Conservation (phyloP, 2,113 vertebrate species). For the Columba janthina region DNA sequence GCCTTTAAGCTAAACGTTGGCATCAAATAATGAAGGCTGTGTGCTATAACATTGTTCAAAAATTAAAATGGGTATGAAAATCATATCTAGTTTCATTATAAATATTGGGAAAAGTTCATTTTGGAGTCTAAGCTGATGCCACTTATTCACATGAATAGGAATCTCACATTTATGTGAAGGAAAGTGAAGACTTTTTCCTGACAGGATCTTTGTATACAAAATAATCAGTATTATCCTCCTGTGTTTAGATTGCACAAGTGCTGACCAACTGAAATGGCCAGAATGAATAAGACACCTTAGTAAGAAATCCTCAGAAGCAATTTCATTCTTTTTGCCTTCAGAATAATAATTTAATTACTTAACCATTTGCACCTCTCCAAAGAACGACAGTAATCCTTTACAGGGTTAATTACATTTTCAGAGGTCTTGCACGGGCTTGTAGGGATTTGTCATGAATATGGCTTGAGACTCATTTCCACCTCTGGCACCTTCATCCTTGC, state of each 20-base stretch:
- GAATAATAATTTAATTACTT: neutral
- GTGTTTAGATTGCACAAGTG: neutral
- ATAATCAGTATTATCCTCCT: neutral
- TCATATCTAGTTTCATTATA: neutral
- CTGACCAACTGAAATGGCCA: neutral
- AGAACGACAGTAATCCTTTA: neutral
- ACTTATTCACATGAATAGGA: neutral
- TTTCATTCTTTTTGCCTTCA: neutral
- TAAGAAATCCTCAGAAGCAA: neutral
- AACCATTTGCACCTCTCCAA: fast-evolving
- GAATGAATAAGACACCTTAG: neutral
- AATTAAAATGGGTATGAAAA: neutral
- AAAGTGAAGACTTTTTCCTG: neutral
- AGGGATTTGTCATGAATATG: neutral
- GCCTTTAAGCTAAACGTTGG: neutral
- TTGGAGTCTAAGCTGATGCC: neutral
- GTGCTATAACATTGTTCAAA: neutral
- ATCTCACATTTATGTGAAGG: neutral
- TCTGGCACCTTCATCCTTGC: neutral
- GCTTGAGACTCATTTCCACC: neutral
- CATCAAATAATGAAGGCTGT: neutral
- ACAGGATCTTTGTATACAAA: neutral
- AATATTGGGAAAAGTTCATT: neutral
- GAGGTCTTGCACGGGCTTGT: neutral
- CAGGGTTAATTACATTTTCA: neutral